Evolutionary conservation across 2,113 vertebrate species (phyloP).

Genomic region (Procavia capensis): DNA sequence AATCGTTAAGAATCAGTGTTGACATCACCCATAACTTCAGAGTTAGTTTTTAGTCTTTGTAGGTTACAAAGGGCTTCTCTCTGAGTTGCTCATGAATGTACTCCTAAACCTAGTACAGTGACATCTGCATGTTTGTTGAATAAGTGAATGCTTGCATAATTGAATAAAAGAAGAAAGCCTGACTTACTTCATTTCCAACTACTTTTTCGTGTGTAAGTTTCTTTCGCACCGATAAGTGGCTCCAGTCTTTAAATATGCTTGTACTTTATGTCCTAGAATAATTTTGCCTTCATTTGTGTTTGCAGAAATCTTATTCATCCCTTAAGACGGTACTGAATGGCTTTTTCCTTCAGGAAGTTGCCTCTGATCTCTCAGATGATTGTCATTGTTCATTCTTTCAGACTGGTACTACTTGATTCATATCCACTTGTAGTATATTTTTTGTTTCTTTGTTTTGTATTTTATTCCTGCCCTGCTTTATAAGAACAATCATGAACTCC

Average conservation of each 20-base stretch:
- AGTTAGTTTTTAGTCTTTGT: background rate
- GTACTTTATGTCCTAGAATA: background rate
- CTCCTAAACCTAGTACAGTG: background rate
- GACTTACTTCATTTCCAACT: background rate
- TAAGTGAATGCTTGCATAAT: background rate
- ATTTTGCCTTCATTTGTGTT: conserved; percentile 21
- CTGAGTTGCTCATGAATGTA: background rate
- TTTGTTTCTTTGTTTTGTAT: conserved; percentile 41
- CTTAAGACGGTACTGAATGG: background rate
- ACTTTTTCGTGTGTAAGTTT: background rate
- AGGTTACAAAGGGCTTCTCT: conserved; percentile 2
- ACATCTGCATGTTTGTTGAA: background rate
- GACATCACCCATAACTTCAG: conserved; percentile 2
- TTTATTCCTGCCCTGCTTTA: background rate
- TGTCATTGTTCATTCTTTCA: background rate
- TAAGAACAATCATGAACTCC: conserved; percentile 39
- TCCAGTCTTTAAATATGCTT: conserved; percentile 16
- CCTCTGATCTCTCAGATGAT: background rate
- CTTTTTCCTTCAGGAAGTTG: background rate
- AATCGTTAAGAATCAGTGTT: background rate
- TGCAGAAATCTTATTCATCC: conserved; percentile 11
- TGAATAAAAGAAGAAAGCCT: background rate
- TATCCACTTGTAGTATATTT: background rate
- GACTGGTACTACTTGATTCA: conserved; percentile 6
- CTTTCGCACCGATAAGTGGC: background rate